phyloP scores from a whole-genome alignment of 1,140 invertebrate genomes.

The Drosophila hydei region DNA sequence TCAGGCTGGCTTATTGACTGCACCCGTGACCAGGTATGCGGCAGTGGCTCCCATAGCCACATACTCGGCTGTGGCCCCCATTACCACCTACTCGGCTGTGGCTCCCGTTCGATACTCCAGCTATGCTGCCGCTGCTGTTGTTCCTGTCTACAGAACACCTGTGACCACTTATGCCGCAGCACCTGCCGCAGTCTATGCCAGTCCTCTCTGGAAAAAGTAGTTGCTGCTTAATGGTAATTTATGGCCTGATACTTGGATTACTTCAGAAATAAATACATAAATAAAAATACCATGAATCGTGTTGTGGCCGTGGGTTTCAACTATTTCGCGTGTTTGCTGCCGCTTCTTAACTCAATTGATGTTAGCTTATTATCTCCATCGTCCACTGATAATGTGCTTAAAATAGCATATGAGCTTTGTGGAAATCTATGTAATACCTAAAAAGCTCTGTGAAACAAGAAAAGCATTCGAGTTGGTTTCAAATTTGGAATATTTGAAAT shows the following conservation, averaged over 20 bases:
- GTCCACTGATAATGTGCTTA: no score
- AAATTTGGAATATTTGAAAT: no score
- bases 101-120: background rate
- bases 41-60: constrained; percentile 19
- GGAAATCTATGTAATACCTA: no score
- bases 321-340: constrained; percentile 31
- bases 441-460: no score
- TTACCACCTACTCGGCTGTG: constrained; percentile 30
- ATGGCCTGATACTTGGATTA: constrained; percentile 5
- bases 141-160: constrained; percentile 17
- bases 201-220: constrained; percentile 21
- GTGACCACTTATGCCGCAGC: constrained; percentile 17
- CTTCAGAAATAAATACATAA: constrained; percentile 15
- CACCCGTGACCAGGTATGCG: constrained; percentile 22
- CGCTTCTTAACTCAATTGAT: constrained; percentile 55
- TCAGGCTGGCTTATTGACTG: constrained; percentile 22
- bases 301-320: constrained; percentile 16
- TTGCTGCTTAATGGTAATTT: background rate
- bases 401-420: no score
- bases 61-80: constrained; percentile 16
- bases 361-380: background rate
- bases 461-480: no score
- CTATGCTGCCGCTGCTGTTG: constrained; percentile 11
- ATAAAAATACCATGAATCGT: constrained; percentile 5
- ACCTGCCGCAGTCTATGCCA: constrained; percentile 19